Evolutionary conservation across 2,888 invertebrate species (phyloP).

Genomic region (Amiota communis): DNA sequence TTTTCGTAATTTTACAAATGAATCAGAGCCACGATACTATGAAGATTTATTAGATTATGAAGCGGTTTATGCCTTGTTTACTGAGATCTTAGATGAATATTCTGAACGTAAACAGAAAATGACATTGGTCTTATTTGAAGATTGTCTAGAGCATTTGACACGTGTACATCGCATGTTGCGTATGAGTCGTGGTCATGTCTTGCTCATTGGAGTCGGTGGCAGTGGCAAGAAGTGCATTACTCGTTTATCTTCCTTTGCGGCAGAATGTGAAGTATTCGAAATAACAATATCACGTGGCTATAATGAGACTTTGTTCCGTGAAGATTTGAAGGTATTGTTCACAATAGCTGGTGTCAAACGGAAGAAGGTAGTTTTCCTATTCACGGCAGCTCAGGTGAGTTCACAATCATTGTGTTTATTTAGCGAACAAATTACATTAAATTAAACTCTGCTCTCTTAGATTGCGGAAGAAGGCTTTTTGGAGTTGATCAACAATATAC

Average conservation of each 20-base stretch:
- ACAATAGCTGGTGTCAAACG: conserved; percentile 84
- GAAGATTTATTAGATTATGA: conserved; percentile 93
- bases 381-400: conserved; percentile 84
- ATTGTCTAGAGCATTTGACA: conserved; percentile 92
- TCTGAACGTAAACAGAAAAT: conserved; percentile 83
- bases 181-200: conserved; percentile 84
- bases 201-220: conserved; percentile 92
- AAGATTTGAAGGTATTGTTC: conserved; percentile 88
- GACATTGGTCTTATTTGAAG: conserved; percentile 90
- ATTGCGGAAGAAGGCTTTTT: conserved; percentile 87
- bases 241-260: conserved; percentile 86
- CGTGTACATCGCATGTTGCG: conserved; percentile 88
- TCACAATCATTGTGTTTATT: conserved; percentile 39
- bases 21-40: conserved; percentile 85
- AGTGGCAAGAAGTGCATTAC: conserved; percentile 90
- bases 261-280: conserved; percentile 87
- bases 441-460: conserved; percentile 59
- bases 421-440: not conserved
- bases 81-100: conserved; percentile 91
- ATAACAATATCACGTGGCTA: conserved; percentile 90
- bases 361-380: conserved; percentile 86
- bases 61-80: conserved; percentile 88
- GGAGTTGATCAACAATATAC: conserved; percentile 92
- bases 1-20: conserved; percentile 88
- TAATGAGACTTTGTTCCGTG: conserved; percentile 86